phyloP scores from a whole-genome alignment of 2,113 vertebrate species.

The Lepisosteus osseus region DNA sequence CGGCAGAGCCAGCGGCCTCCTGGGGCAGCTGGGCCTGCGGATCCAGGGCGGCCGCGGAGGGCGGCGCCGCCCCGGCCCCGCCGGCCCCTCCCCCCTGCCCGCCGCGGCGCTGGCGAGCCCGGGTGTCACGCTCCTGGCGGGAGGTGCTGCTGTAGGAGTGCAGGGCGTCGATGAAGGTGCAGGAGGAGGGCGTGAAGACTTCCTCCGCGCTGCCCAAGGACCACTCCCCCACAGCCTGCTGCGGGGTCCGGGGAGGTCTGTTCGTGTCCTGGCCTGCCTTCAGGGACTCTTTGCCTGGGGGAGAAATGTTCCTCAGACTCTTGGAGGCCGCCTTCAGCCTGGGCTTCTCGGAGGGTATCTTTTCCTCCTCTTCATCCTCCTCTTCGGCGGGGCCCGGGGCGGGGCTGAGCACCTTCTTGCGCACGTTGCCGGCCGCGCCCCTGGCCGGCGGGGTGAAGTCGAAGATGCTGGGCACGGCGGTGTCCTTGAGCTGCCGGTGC shows the following conservation, averaged over 20 bases:
- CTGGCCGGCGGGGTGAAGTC: conserved; percentile 56
- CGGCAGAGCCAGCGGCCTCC: neutral
- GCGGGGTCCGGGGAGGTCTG: neutral
- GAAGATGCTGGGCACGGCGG: conserved; percentile 75
- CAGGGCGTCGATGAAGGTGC: conserved; percentile 73
- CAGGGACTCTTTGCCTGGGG: neutral
- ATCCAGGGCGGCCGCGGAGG: neutral
- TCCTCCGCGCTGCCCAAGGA: conserved; percentile 6
- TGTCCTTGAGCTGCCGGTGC: conserved; percentile 68
- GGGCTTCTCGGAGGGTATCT: neutral
- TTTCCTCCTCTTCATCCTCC: neutral
- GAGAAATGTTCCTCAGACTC: neutral
- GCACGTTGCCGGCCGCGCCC: neutral
- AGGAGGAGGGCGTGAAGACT: conserved; percentile 60
- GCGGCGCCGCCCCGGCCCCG: too few species aligned
- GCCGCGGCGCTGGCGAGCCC: neutral
- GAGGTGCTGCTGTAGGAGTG: conserved; percentile 78
- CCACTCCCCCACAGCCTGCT: conserved; percentile 21
- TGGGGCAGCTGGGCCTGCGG: neutral
- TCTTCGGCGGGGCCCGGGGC: neutral
- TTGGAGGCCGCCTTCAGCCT: neutral
- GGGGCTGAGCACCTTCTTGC: conserved; percentile 16
- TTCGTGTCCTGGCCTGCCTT: neutral
- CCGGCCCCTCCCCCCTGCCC: neutral
- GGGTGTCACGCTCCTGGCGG: conserved; percentile 52